Conservation (phyloP, 2,113 vertebrate genomes). For the Mugil cephalus region DNA sequence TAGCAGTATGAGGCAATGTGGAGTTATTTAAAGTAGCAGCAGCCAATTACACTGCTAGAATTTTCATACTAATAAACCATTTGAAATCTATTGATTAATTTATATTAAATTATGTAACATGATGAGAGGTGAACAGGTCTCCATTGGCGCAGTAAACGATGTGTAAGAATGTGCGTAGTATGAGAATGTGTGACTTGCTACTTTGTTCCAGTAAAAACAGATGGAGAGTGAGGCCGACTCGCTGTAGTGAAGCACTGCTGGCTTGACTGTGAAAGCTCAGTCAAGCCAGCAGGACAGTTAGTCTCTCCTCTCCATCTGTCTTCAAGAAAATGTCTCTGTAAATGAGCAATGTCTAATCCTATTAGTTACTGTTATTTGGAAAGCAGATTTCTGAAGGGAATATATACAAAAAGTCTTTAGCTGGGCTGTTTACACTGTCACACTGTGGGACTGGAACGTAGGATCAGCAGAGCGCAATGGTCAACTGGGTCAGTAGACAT, state of each 20-base stretch:
- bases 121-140: neutral
- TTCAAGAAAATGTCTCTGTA: neutral
- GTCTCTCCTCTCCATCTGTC: constrained; percentile 38
- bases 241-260: constrained; percentile 24
- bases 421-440: neutral
- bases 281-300: constrained; percentile 29
- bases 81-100: neutral
- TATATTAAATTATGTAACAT: neutral
- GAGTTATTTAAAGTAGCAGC: neutral
- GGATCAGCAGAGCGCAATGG: neutral
- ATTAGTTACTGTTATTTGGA: constrained; percentile 17
- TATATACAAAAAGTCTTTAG: too few species aligned
- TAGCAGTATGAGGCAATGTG: too few species aligned
- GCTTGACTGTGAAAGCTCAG: constrained; percentile 11
- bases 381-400: neutral
- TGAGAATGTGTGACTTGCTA: neutral
- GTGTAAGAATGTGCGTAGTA: neutral
- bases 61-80: neutral
- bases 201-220: constrained; percentile 32
- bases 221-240: constrained; percentile 36
- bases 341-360: neutral
- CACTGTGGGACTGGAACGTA: neutral
- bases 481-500: neutral
- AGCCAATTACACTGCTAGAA: neutral
- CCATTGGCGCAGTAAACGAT: neutral